Percentiles rank a stretch among this genome's conserved stretches.
These are phyloP conservation scores for Scaptomyza graminum DNA, from an alignment of 1,140 invertebrate genomes.

Conservation along the genomic window DNA sequence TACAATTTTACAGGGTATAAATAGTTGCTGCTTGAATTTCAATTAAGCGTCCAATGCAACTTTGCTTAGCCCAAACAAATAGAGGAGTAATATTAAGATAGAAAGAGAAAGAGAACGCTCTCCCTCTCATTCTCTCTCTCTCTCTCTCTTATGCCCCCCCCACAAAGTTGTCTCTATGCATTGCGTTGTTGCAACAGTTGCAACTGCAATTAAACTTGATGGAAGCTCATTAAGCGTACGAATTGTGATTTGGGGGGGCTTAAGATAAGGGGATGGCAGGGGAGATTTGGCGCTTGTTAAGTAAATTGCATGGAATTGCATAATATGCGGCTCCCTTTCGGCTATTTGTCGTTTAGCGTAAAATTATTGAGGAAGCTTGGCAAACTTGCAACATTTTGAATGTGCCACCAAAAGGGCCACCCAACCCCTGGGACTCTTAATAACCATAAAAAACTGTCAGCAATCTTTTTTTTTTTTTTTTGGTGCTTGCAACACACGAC, in stretches of 20 bases:
- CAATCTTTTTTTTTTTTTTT: conserved; percentile 28
- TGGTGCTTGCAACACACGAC: conserved; percentile 32
- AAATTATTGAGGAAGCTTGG: conserved; percentile 58
- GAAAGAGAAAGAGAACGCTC: neutral
- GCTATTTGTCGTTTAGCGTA: conserved; percentile 7
- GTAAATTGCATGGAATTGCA: conserved; percentile 55
- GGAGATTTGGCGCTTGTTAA: conserved; percentile 3
- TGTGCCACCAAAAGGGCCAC: conserved; percentile 7
- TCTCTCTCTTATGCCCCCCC: neutral
- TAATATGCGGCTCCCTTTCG: conserved; percentile 43
- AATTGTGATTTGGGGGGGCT: conserved; percentile 55
- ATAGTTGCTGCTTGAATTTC: conserved; percentile 32
- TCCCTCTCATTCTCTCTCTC: neutral
- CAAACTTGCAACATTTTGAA: conserved; percentile 35
- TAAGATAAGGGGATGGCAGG: conserved; percentile 10
- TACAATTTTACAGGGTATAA: conserved; percentile 13
- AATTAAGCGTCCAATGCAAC: conserved; percentile 49
- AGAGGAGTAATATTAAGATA: neutral
- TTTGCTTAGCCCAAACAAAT: conserved; percentile 42
- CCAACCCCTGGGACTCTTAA: conserved; percentile 9
- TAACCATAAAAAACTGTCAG: conserved; percentile 31
- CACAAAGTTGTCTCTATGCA: conserved; percentile 5
- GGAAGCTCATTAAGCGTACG: conserved; percentile 76
- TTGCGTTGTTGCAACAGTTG: conserved; percentile 28
- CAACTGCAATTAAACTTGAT: conserved; percentile 82